A percentile compares a stretch with the other conserved stretches of the same genome.
phyloP scores from a whole-genome alignment of 2,797 vertebrate species.

The Propithecus perrieri region DNA sequence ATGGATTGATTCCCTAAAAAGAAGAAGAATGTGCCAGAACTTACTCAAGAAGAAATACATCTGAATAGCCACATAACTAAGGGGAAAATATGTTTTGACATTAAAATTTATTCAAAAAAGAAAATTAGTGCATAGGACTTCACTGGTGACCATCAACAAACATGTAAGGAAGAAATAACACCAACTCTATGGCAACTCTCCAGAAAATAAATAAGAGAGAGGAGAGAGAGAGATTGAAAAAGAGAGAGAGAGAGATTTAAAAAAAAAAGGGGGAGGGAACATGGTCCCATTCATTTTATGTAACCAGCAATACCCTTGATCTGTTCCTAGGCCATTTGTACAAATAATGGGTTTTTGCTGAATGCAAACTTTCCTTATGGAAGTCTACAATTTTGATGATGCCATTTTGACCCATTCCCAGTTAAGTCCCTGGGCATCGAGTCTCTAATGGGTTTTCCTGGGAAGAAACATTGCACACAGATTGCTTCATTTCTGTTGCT shows the following conservation, averaged over 20 bases:
- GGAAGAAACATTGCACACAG: background rate
- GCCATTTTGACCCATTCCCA: background rate
- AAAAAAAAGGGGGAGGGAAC: background rate
- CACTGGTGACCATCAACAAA: background rate
- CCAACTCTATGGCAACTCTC: background rate
- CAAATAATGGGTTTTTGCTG: background rate
- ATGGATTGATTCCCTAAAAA: background rate
- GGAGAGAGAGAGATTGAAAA: background rate
- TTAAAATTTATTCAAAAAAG: background rate
- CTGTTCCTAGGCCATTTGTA: background rate
- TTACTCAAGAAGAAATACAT: background rate
- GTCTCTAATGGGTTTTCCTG: background rate
- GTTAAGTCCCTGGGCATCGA: background rate
- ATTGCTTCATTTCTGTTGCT: background rate
- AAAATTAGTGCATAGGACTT: background rate
- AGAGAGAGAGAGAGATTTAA: background rate
- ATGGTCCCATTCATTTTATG: background rate
- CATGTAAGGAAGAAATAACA: background rate
- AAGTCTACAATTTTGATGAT: background rate
- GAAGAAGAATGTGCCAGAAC: background rate
- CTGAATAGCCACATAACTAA: background rate
- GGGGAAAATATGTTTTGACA: background rate
- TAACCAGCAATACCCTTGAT: background rate
- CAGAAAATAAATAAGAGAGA: background rate
- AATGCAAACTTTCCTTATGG: background rate